Evolutionary conservation across 2,888 invertebrate species (phyloP).

Genomic region (Tridacna crocea): DNA sequence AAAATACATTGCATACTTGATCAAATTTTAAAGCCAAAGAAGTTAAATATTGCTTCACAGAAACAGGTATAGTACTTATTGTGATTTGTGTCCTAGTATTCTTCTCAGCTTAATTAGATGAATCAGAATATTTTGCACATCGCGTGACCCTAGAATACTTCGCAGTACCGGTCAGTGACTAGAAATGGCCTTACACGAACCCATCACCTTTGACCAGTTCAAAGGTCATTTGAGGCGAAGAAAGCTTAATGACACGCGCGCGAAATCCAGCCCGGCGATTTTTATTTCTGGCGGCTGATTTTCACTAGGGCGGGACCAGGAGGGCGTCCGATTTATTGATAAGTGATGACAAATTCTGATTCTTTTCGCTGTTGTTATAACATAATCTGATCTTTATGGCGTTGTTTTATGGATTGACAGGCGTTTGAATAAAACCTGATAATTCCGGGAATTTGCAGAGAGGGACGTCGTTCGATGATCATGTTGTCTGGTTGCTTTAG

Average conservation of each 20-base stretch:
- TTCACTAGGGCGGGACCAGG: background rate
- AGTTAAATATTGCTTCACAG: too few relatives aligned
- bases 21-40: too few relatives aligned
- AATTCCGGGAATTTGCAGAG: too few relatives aligned
- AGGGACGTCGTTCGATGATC: too few relatives aligned
- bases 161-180: background rate
- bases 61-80: too few relatives aligned
- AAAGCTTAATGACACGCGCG: conserved; percentile 4
- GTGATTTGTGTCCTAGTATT: too few relatives aligned
- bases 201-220: conserved; percentile 22
- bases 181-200: conserved; percentile 14
- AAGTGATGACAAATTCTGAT: conserved; percentile 5
- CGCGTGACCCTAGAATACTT: background rate
- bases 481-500: too few relatives aligned
- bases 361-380: background rate
- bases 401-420: background rate
- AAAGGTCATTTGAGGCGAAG: conserved; percentile 20
- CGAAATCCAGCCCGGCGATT: background rate
- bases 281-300: background rate
- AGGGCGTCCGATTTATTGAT: conserved; percentile 10
- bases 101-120: too few relatives aligned
- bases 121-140: background rate
- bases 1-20: too few relatives aligned
- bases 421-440: background rate
- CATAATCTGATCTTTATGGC: background rate